Conservation (phyloP, 37 sponge, comb jelly and placozoan species). For the Halichondria panicea region DNA sequence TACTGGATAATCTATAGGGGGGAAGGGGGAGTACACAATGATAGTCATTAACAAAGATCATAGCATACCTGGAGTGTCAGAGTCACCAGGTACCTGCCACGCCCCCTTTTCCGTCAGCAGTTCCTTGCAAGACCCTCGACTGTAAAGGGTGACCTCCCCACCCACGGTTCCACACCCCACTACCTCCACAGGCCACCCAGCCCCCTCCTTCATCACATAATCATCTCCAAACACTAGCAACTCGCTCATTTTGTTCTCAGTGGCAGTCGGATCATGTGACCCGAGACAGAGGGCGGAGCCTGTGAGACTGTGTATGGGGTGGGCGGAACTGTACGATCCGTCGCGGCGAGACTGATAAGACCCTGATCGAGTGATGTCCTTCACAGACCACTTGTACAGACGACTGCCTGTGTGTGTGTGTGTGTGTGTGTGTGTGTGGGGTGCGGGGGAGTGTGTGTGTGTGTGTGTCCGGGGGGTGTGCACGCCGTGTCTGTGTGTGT, state of each 20-base stretch:
- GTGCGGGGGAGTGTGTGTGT: background rate
- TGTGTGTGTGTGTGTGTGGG: background rate
- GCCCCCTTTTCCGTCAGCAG: background rate
- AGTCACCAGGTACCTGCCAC: no score
- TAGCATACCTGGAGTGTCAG: no score
- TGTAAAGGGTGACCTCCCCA: slow-evolving; percentile 23
- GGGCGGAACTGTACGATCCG: background rate
- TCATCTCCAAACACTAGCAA: slow-evolving; percentile 14
- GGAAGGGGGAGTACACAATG: no score
- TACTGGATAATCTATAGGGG: no score
- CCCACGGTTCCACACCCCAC: background rate
- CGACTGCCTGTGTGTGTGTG: slow-evolving; percentile 11
- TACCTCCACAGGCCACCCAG: slow-evolving; percentile 41
- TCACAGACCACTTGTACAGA: slow-evolving; percentile 54
- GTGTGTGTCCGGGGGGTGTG: no score
- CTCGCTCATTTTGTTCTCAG: slow-evolving; percentile 34
- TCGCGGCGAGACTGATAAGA: slow-evolving; percentile 40
- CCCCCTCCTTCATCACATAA: slow-evolving; percentile 21
- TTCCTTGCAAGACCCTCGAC: slow-evolving; percentile 10
- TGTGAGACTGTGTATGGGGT: slow-evolving; percentile 12
- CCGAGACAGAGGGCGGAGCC: slow-evolving; percentile 31
- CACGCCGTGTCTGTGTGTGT: background rate
- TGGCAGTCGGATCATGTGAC: slow-evolving; percentile 21
- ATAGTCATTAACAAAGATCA: no score
- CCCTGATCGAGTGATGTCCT: slow-evolving; percentile 49